phyloP scores from a whole-genome alignment of 1,140 invertebrate genomes.

The Drosophila chauvacae region DNA sequence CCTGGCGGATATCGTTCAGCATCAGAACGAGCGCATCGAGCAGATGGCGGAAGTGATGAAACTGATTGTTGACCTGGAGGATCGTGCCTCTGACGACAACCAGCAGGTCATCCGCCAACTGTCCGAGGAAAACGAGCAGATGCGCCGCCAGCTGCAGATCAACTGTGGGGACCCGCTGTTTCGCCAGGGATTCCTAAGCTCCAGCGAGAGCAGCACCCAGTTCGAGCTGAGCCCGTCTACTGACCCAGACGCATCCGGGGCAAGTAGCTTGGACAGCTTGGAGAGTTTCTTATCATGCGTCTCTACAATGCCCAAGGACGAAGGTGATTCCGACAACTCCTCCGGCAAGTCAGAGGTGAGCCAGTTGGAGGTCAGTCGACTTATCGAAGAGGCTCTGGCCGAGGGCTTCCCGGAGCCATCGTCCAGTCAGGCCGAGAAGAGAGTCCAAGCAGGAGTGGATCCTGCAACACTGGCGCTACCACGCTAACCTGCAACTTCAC shows the following conservation, averaged over 20 bases:
- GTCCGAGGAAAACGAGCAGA: slow-evolving; percentile 44
- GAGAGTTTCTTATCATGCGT: slow-evolving; percentile 53
- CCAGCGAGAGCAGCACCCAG: slow-evolving; percentile 50
- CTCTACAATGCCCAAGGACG: slow-evolving; percentile 19
- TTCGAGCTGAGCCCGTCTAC: slow-evolving; percentile 11
- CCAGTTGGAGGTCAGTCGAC: slow-evolving; percentile 18
- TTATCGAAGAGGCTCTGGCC: slow-evolving; percentile 40
- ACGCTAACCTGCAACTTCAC: not conserved
- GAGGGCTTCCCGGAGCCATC: not conserved
- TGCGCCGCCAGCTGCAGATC: slow-evolving; percentile 62
- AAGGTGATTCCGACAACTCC: slow-evolving; percentile 6
- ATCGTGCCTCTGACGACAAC: slow-evolving; percentile 30
- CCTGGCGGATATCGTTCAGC: slow-evolving; percentile 26
- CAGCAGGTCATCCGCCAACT: slow-evolving; percentile 41
- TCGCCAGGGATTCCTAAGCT: slow-evolving; percentile 13
- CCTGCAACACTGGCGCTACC: not conserved
- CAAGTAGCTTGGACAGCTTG: slow-evolving; percentile 29
- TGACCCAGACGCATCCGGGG: not conserved
- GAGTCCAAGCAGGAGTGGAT: not conserved
- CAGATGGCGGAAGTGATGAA: slow-evolving; percentile 54
- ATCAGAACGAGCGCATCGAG: slow-evolving; percentile 54
- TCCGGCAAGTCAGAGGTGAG: slow-evolving; percentile 6
- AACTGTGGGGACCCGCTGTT: slow-evolving; percentile 15
- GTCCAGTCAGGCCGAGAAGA: not conserved
- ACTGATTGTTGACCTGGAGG: slow-evolving; percentile 32